Conservation (phyloP, 23 tunicate species). For the Ascidia mentula region DNA sequence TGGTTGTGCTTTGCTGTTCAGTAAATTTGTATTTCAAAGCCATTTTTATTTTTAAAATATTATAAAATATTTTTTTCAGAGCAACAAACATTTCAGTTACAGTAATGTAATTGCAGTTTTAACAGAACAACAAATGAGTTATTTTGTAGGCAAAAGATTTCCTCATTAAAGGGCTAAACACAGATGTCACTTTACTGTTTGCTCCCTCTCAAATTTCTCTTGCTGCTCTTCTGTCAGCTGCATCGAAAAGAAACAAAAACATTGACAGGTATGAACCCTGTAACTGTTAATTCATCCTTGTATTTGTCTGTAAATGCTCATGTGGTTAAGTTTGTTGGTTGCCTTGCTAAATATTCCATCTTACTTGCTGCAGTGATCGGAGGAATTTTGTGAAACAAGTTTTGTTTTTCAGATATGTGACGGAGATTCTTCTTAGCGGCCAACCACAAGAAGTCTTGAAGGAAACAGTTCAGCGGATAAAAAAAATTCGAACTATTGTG, state of each 20-base stretch:
- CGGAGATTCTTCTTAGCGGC: slow-evolving; percentile 51
- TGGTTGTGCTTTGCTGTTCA: background rate
- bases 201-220: slow-evolving; percentile 89
- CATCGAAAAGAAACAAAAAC: slow-evolving; percentile 50
- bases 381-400: background rate
- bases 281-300: background rate
- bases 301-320: no score
- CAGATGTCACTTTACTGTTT: slow-evolving; percentile 67
- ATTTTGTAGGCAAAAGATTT: slow-evolving; percentile 62
- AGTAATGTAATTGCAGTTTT: background rate
- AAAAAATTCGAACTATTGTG: slow-evolving; percentile 55
- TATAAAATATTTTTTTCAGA: background rate
- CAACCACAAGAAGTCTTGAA: slow-evolving; percentile 47
- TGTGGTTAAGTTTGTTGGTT: no score
- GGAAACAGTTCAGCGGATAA: slow-evolving; percentile 59
- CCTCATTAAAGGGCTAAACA: slow-evolving; percentile 47
- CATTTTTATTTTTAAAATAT: background rate
- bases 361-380: no score
- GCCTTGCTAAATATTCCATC: no score
- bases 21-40: background rate
- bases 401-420: slow-evolving; percentile 57
- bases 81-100: background rate
- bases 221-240: slow-evolving; percentile 84
- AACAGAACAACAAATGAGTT: background rate
- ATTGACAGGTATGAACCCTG: slow-evolving; percentile 50